Evolutionary conservation across 2,888 invertebrate genomes (phyloP).

Genomic region (Dryadula phaetusa): DNA sequence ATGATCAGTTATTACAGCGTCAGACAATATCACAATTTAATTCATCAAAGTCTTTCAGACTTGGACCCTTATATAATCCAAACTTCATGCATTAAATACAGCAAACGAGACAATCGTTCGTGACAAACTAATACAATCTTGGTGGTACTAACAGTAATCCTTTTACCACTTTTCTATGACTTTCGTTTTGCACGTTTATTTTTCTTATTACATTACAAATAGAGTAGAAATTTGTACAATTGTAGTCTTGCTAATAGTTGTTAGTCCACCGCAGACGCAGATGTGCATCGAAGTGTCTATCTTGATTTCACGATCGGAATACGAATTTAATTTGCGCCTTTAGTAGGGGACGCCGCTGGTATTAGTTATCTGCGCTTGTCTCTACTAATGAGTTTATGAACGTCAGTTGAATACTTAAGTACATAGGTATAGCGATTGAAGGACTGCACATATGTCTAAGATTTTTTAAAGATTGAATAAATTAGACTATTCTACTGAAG

Average conservation of each 20-base stretch:
- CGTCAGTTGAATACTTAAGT: slow-evolving; percentile 44
- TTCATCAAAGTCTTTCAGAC: slow-evolving; percentile 53
- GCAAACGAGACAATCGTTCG: slow-evolving; percentile 42
- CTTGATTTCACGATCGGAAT: slow-evolving; percentile 74
- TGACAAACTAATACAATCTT: slow-evolving; percentile 43
- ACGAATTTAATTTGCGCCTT: slow-evolving; percentile 72
- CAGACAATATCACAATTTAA: slow-evolving; percentile 49
- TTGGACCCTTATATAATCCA: slow-evolving; percentile 53
- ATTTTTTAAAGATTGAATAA: neutral
- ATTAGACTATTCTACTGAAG: too few relatives aligned
- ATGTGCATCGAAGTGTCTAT: slow-evolving; percentile 75
- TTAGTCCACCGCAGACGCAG: slow-evolving; percentile 59
- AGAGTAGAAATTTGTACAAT: slow-evolving; percentile 50
- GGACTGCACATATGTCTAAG: neutral
- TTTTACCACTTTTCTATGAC: slow-evolving; percentile 53
- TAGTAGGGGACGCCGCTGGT: slow-evolving; percentile 34
- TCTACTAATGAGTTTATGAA: slow-evolving; percentile 46
- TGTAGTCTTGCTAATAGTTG: slow-evolving; percentile 42
- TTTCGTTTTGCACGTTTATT: slow-evolving; percentile 17
- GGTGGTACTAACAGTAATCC: slow-evolving; percentile 59
- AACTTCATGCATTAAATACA: slow-evolving; percentile 54
- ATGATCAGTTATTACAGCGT: slow-evolving; percentile 46
- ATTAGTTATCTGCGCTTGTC: slow-evolving; percentile 44
- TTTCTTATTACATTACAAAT: slow-evolving; percentile 34
- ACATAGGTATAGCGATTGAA: slow-evolving; percentile 12